Base-by-base conservation (phyloP, 2,797 vertebrate species). In the Carduelis carduelis region DNA sequence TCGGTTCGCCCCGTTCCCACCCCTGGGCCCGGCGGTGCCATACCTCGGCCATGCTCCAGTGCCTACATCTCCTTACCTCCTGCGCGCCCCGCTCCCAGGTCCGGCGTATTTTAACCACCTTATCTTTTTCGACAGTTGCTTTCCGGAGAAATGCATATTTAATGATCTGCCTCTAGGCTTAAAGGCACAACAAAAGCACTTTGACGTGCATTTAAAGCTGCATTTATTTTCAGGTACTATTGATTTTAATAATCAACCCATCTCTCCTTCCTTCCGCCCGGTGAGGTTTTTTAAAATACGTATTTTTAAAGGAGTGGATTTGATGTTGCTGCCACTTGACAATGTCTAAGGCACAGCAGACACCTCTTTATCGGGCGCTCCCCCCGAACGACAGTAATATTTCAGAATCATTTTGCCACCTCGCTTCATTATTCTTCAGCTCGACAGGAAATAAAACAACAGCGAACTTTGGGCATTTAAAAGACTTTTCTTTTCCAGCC, bases 121-220 rank as follows among this genome's bases (percentile, higher is more conserved):
- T 98, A 97, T 98, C 98, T 98, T 97, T 98, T 96, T 95, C 86
- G 95, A 96, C 97, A 97, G 97, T 98, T 98, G 97, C 98, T 98
- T 98, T 97, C 97, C 96, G 97, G 96, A 92, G 88, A 98, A 98
- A 98, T 98, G 97, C 98, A 98, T 98, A 98, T 98, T 98, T 98
- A 98, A 98, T 98, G 95, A 95, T 96, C 95, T 97, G 97, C 97
- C 98, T 97, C 94, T 95, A 95, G 97, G 97, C 97, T 97, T 97
- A 98, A 98, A 98, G 96, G 97, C 97, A 98, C 97, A 97, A 98
- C 98, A 98, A 98, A 98, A 98, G 97, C 97, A 97, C 97, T 97
- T 98, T 96, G 96, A 96, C 97, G 64, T 88, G 96, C 93, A 94
- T 96, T 98, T 97, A 97, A 97, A 97, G 95, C 95, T 91, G 96